phyloP scores from a whole-genome alignment of 2,888 invertebrate species.

The Dusona sp. region DNA sequence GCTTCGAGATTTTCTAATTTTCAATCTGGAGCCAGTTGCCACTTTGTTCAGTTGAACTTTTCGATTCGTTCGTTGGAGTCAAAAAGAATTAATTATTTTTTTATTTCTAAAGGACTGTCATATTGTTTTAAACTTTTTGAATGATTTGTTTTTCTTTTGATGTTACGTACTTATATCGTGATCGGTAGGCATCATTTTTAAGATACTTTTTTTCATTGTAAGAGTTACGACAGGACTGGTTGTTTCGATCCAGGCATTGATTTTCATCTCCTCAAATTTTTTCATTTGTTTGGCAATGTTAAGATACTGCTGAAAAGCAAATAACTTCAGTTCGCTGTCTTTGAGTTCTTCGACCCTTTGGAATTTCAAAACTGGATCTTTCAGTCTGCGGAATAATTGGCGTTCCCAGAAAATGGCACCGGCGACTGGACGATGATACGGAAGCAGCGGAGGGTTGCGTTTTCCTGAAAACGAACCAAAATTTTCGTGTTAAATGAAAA shows the following conservation, averaged over 20 bases:
- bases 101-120: background rate
- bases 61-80: background rate
- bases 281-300: constrained; percentile 91
- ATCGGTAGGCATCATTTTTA: constrained; percentile 86
- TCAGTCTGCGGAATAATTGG: constrained; percentile 91
- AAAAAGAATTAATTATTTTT: background rate
- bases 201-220: constrained; percentile 89
- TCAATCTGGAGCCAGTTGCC: constrained; percentile 22
- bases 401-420: constrained; percentile 95
- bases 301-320: constrained; percentile 92
- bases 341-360: constrained; percentile 91
- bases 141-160: background rate
- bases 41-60: background rate
- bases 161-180: constrained; percentile 68
- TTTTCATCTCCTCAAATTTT: constrained; percentile 90
- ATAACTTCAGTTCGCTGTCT: constrained; percentile 90
- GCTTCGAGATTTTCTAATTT: constrained; percentile 45
- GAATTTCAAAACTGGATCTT: constrained; percentile 92
- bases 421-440: constrained; percentile 92
- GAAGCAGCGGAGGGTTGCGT: constrained; percentile 89
- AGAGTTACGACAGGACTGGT: constrained; percentile 88
- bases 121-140: background rate
- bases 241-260: constrained; percentile 89
- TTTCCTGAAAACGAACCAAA: constrained; percentile 85
- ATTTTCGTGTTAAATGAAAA: background rate